phyloP scores from a whole-genome alignment of 2,113 vertebrate genomes.

The Alligator sinensis region DNA sequence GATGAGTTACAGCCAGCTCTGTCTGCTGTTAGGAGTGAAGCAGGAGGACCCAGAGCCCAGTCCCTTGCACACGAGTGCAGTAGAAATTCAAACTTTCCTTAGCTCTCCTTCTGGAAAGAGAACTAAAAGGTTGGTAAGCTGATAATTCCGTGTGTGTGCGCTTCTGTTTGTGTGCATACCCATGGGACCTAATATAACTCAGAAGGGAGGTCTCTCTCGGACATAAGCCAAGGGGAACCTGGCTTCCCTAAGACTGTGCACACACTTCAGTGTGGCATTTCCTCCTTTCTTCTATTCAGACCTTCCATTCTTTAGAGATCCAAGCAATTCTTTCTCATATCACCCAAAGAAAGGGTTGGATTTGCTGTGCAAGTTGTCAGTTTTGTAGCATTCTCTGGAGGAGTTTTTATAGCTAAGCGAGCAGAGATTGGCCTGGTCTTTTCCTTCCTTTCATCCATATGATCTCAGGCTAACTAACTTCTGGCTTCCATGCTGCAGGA shows the following conservation, averaged over 20 bases:
- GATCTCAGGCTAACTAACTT: not conserved
- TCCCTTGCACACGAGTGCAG: conserved; percentile 58
- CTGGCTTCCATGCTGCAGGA: conserved; percentile 73
- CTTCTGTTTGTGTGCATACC: not conserved
- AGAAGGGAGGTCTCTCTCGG: not conserved
- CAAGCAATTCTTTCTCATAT: not conserved
- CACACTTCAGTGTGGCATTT: not conserved
- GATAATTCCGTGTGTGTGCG: accelerated
- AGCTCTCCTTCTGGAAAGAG: conserved; percentile 90
- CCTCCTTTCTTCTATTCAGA: not conserved
- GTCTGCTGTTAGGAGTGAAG: conserved; percentile 87
- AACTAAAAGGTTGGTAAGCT: conserved; percentile 85
- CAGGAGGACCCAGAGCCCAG: conserved; percentile 79
- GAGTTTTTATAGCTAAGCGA: not conserved
- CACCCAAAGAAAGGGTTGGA: too few species aligned
- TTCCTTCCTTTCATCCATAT: not conserved
- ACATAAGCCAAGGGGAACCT: not conserved
- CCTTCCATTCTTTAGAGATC: not conserved
- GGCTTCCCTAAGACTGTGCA: not conserved
- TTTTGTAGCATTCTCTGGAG: not conserved
- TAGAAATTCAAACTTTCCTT: conserved; percentile 90
- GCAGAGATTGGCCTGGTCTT: not conserved
- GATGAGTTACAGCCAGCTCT: conserved; percentile 91
- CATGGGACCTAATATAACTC: not conserved
- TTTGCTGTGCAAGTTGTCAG: not conserved